Conservation (phyloP, 2,888 invertebrate species). For the Drosophila quinaria region DNA sequence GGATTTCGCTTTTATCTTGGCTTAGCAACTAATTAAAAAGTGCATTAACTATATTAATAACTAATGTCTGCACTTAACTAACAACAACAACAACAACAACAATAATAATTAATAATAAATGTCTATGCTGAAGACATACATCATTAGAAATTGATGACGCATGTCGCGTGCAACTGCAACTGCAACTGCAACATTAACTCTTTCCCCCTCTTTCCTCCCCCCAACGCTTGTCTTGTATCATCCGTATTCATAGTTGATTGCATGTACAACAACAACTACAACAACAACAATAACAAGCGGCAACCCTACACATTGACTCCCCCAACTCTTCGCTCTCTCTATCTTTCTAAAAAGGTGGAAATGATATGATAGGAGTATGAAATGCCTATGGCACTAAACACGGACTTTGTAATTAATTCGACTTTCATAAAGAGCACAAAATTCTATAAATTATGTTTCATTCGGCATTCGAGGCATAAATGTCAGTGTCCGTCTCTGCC, state of each 20-base stretch:
- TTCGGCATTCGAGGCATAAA: slow-evolving; percentile 53
- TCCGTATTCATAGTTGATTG: slow-evolving; percentile 54
- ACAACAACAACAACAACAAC: slow-evolving; percentile 1
- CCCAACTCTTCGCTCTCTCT: not conserved
- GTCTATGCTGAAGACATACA: slow-evolving; percentile 67
- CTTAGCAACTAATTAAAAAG: slow-evolving; percentile 45
- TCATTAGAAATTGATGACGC: slow-evolving; percentile 82
- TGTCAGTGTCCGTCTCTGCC: slow-evolving; percentile 60
- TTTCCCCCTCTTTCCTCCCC: not conserved
- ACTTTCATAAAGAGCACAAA: slow-evolving; percentile 82
- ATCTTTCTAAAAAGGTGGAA: slow-evolving; percentile 54
- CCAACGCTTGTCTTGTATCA: slow-evolving; percentile 6
- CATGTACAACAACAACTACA: slow-evolving; percentile 38
- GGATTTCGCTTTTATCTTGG: slow-evolving; percentile 16
- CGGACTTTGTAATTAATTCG: slow-evolving; percentile 74
- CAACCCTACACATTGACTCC: slow-evolving; percentile 47
- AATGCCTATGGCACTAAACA: slow-evolving; percentile 42
- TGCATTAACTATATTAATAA: slow-evolving; percentile 62
- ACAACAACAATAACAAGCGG: slow-evolving; percentile 17
- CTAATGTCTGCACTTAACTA: slow-evolving; percentile 58
- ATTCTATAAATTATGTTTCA: slow-evolving; percentile 79
- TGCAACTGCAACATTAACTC: slow-evolving; percentile 34
- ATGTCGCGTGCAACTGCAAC: slow-evolving; percentile 77
- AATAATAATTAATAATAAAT: slow-evolving; percentile 56
- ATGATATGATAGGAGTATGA: slow-evolving; percentile 36